Evolutionary conservation across 23 tunicate genomes (phyloP).

Genomic region (Oikopleura dioica): DNA sequence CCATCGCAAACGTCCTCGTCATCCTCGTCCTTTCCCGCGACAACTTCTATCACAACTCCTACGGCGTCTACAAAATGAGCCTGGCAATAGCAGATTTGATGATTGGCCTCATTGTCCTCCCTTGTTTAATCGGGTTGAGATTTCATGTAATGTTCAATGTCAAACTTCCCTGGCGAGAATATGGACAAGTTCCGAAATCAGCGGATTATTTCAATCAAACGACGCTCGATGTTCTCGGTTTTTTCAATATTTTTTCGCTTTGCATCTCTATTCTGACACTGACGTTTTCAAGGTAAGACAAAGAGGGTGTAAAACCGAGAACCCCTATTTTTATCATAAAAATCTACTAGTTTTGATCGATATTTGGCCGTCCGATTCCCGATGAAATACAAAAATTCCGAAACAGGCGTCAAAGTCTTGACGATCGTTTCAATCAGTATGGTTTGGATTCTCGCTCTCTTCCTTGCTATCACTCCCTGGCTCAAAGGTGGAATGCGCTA

Average conservation of each 20-base stretch:
- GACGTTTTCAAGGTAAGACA: not conserved
- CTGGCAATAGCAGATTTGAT: not conserved
- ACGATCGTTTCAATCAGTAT: not conserved
- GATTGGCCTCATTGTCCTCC: constrained; percentile 1
- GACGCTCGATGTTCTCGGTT: not conserved
- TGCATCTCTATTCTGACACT: not conserved
- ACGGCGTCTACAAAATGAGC: not conserved
- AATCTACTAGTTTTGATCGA: constrained; percentile 8
- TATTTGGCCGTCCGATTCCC: constrained; percentile 9
- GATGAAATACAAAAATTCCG: not conserved
- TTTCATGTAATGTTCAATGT: not conserved
- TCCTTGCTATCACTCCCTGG: not conserved
- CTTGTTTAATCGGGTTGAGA: not conserved
- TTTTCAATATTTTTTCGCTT: not conserved
- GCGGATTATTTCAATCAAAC: constrained; percentile 2
- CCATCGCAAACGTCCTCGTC: no score
- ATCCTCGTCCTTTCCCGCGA: constrained; percentile 1
- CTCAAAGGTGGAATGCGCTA: not conserved
- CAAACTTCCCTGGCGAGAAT: not conserved
- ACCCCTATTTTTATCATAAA: no score
- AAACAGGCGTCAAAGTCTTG: not conserved
- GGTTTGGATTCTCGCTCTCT: not conserved
- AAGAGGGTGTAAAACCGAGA: no score
- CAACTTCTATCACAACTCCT: not conserved
- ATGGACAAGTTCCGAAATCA: not conserved